A percentile compares a stretch with the other conserved stretches of the same genome.
These are phyloP conservation scores for Discoglossus pictus DNA, from an alignment of 2,797 vertebrate species.

Conservation along the genomic window DNA sequence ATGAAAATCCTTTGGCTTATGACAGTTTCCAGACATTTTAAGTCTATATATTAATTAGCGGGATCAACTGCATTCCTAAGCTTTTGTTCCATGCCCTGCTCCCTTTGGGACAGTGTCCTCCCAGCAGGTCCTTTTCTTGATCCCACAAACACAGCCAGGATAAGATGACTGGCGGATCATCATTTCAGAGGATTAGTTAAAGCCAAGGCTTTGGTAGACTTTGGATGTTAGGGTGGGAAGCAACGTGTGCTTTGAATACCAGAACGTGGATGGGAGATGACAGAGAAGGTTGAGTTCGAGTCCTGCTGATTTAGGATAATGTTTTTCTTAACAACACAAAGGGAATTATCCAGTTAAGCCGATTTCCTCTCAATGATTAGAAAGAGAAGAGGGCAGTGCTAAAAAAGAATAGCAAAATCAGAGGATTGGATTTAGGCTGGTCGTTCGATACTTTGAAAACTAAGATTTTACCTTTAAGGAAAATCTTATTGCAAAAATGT, in stretches of 20 bases:
- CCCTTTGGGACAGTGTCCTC: conserved; percentile 33
- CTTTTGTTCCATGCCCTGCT: conserved; percentile 23
- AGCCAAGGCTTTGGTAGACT: conserved; percentile 34
- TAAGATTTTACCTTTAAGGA: too few species aligned
- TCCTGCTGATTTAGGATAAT: conserved; percentile 43
- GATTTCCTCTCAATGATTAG: conserved; percentile 31
- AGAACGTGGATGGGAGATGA: conserved; percentile 20
- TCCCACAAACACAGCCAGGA: conserved; percentile 32
- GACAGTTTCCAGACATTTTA: conserved; percentile 21
- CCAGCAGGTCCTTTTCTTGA: conserved; percentile 34
- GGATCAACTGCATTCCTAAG: conserved; percentile 21
- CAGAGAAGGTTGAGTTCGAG: conserved; percentile 13
- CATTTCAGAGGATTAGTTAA: conserved; percentile 48
- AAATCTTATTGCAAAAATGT: too few species aligned
- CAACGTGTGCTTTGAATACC: conserved; percentile 32
- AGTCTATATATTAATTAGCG: conserved; percentile 36
- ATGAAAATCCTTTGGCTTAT: conserved; percentile 11
- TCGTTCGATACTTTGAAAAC: not conserved
- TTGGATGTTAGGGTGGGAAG: conserved; percentile 29
- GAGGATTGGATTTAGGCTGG: not conserved
- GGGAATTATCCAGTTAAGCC: conserved; percentile 34
- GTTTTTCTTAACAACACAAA: conserved; percentile 42
- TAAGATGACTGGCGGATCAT: conserved; percentile 43
- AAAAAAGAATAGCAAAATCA: conserved; percentile 15
- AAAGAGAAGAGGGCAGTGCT: conserved; percentile 25